phyloP scores from a whole-genome alignment of 2,888 invertebrate species.

The Cactoblastis cactorum region DNA sequence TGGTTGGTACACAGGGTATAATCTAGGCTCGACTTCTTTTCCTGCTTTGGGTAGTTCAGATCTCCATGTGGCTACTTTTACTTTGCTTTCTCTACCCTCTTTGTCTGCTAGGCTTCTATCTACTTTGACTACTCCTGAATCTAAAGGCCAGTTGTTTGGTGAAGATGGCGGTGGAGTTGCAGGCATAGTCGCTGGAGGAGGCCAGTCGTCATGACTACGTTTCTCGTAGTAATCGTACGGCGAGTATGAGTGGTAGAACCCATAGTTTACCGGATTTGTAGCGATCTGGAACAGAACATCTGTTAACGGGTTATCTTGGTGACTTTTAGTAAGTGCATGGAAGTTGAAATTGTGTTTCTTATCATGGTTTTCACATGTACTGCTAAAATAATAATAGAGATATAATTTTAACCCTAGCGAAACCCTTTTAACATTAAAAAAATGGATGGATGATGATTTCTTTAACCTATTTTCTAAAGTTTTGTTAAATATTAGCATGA shows the following conservation, averaged over 20 bases:
- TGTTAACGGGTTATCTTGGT: slow-evolving; percentile 67
- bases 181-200: slow-evolving; percentile 51
- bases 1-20: slow-evolving; percentile 52
- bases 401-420: neutral
- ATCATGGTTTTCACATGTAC: no score
- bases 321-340: slow-evolving; percentile 49
- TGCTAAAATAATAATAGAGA: no score
- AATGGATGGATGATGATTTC: no score
- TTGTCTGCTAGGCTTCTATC: slow-evolving; percentile 46
- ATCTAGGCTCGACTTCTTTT: slow-evolving; percentile 39
- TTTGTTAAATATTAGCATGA: no score
- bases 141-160: slow-evolving; percentile 38
- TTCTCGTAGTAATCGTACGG: slow-evolving; percentile 69
- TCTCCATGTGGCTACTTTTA: slow-evolving; percentile 39
- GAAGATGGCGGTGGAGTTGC: slow-evolving; percentile 42
- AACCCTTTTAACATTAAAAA: no score
- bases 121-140: slow-evolving; percentile 38
- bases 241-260: slow-evolving; percentile 82
- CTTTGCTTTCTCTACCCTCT: slow-evolving; percentile 27
- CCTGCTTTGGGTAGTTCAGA: slow-evolving; percentile 41
- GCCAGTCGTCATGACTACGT: slow-evolving; percentile 57
- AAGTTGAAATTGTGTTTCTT: slow-evolving; percentile 38
- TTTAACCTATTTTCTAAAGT: no score
- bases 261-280: slow-evolving; percentile 86
- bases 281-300: slow-evolving; percentile 81